Evolutionary conservation across 1,140 invertebrate species (phyloP).

Genomic region (Philaenus spumarius): DNA sequence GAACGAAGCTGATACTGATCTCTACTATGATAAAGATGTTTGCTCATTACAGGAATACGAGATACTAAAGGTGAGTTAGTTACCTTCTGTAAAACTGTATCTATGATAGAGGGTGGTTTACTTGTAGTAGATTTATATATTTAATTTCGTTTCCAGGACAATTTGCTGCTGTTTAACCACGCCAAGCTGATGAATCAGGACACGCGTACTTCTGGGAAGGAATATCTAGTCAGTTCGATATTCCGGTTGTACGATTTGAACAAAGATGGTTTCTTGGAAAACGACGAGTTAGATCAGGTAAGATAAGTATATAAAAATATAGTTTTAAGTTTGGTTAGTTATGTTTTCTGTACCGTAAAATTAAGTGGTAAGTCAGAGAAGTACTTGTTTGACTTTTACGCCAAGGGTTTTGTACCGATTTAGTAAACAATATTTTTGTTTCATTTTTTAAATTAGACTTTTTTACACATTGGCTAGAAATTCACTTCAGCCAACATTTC

Average conservation of each 20-base stretch:
- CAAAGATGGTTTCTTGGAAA: slow-evolving; percentile 59
- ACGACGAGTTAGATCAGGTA: slow-evolving; percentile 58
- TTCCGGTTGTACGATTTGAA: slow-evolving; percentile 73
- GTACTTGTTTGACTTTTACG: too few relatives aligned
- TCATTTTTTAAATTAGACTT: too few relatives aligned
- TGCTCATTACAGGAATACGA: slow-evolving; percentile 62
- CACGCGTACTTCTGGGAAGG: slow-evolving; percentile 52
- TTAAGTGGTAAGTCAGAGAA: too few relatives aligned
- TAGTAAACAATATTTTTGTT: too few relatives aligned
- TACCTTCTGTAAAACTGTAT: background rate
- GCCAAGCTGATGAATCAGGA: slow-evolving; percentile 55
- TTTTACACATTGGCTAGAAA: too few relatives aligned
- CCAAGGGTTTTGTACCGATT: too few relatives aligned
- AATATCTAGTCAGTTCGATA: slow-evolving; percentile 68
- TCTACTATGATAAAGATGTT: slow-evolving; percentile 29
- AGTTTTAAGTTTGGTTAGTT: too few relatives aligned
- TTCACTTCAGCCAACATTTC: too few relatives aligned
- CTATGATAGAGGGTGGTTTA: too few relatives aligned
- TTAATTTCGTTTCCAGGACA: slow-evolving; percentile 54
- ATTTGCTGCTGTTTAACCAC: slow-evolving; percentile 65
- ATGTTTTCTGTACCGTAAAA: too few relatives aligned
- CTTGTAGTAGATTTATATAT: too few relatives aligned
- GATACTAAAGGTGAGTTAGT: slow-evolving; percentile 53
- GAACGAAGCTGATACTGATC: slow-evolving; percentile 16
- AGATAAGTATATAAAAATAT: too few relatives aligned